Evolutionary conservation across 2,113 vertebrate species (phyloP).

Genomic region (Stigmatopora nigra): DNA sequence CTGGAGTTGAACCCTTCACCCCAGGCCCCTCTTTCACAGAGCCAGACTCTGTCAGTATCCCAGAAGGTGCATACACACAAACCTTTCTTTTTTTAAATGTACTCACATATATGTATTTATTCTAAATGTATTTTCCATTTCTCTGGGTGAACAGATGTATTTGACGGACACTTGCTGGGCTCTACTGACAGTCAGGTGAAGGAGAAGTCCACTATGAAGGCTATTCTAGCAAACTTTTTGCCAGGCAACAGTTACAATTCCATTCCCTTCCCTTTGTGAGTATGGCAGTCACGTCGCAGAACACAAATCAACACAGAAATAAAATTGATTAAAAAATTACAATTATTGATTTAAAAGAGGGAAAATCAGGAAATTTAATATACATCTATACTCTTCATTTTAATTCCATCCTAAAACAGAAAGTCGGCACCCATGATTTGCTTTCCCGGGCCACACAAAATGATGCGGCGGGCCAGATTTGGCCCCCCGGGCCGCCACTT

Average conservation of each 20-base stretch:
- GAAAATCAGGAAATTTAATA: too few relatives aligned
- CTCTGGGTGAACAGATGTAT: constrained; percentile 76
- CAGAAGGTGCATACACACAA: constrained; percentile 73
- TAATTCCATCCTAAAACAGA: too few relatives aligned
- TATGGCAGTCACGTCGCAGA: background rate
- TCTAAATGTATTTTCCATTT: background rate
- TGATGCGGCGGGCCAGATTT: too few relatives aligned
- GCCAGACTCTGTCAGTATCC: constrained; percentile 79
- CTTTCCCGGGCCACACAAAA: too few relatives aligned
- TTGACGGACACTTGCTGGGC: constrained; percentile 87
- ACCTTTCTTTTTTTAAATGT: background rate
- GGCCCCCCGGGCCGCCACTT: too few relatives aligned
- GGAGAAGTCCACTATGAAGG: constrained; percentile 99
- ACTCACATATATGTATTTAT: background rate
- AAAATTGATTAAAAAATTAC: too few relatives aligned
- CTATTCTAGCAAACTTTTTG: constrained; percentile 94
- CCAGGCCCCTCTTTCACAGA: constrained; percentile 69
- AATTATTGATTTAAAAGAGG: too few relatives aligned
- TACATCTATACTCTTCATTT: too few relatives aligned
- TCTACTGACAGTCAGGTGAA: constrained; percentile 94
- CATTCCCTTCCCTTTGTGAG: constrained; percentile 96
- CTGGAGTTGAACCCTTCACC: constrained; percentile 62
- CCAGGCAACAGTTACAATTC: constrained; percentile 94
- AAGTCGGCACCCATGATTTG: too few relatives aligned
- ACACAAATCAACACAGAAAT: too few relatives aligned